phyloP scores from a whole-genome alignment of 2,797 vertebrate genomes.

The Arremon brunneinucha region DNA sequence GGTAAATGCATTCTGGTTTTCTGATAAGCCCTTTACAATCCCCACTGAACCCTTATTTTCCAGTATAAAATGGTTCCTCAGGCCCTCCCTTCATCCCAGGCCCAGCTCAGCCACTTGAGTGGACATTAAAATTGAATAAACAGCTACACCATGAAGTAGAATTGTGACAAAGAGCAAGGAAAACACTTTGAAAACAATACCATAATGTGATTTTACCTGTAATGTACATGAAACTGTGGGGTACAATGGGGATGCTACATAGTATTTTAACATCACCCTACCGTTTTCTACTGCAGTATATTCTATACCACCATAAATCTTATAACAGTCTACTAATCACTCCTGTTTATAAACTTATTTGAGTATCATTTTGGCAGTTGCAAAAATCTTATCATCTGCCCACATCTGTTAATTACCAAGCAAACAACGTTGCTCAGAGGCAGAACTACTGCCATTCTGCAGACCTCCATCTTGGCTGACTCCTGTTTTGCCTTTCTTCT shows the following conservation, averaged over 20 bases:
- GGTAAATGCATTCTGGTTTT: neutral
- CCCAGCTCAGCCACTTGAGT: neutral
- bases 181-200: neutral
- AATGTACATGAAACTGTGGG: neutral
- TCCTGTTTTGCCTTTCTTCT: slow-evolving; percentile 18
- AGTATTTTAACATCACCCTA: neutral
- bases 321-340: neutral
- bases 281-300: neutral
- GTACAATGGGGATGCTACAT: neutral
- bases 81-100: neutral
- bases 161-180: neutral
- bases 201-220: neutral
- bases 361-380: neutral
- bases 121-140: neutral
- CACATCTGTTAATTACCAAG: neutral
- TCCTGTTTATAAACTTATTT: neutral
- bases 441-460: neutral
- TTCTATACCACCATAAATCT: neutral
- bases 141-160: neutral
- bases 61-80: neutral
- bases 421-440: neutral
- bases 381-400: neutral
- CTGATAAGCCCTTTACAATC: neutral
- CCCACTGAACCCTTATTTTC: neutral
- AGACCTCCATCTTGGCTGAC: neutral